Conservation (phyloP, 1,140 invertebrate genomes). For the Pissodes strobi region DNA sequence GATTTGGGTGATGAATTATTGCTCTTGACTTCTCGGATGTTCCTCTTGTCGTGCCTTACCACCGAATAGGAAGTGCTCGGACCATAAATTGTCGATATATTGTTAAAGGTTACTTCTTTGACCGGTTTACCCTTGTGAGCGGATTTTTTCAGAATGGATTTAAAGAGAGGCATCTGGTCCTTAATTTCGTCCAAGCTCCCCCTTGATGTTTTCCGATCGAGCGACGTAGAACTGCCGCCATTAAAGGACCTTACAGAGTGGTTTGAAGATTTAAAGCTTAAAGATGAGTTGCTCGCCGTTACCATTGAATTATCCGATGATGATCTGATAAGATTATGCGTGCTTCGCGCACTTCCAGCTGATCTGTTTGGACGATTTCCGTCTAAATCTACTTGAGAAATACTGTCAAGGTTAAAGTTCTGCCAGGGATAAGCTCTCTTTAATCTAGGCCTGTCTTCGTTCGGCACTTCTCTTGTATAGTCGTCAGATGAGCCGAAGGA, state of each 20-base stretch:
- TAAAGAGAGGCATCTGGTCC: conserved; percentile 15
- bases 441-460: conserved; percentile 5
- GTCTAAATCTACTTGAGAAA: not conserved
- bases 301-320: conserved; percentile 1
- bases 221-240: not conserved
- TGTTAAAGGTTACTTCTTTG: conserved; percentile 21
- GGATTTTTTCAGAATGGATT: conserved; percentile 15
- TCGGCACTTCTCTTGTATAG: not conserved
- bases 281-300: not conserved
- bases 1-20: not conserved
- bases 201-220: not conserved
- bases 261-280: conserved; percentile 1
- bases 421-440: conserved; percentile 22
- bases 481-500: not conserved
- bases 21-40: not conserved
- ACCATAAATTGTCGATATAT: conserved; percentile 22
- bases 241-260: conserved; percentile 2
- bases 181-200: conserved; percentile 11
- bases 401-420: conserved; percentile 15
- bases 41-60: no score
- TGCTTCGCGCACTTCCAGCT: not conserved
- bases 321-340: not conserved
- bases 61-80: not conserved
- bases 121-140: not conserved
- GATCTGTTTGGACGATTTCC: not conserved